Conservation (phyloP, 2,888 invertebrate genomes). For the Lasioglossum lativentre region DNA sequence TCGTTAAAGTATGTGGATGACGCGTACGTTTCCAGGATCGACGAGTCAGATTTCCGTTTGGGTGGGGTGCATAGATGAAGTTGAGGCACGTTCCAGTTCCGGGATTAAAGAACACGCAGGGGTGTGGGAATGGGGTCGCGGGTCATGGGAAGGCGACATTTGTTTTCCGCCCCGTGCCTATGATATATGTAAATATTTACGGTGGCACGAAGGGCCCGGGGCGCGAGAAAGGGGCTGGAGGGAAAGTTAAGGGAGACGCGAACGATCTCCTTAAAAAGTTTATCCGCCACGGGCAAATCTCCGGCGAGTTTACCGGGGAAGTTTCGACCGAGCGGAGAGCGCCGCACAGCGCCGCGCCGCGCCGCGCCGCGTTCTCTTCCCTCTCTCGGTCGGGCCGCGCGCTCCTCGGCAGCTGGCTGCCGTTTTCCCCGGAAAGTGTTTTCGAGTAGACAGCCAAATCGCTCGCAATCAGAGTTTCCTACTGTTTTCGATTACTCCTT, state of each 20-base stretch:
- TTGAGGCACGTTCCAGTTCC: neutral
- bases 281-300: conserved; percentile 65
- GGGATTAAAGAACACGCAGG: neutral
- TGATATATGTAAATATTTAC: conserved; percentile 45
- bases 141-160: conserved; percentile 12
- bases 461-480: conserved; percentile 54
- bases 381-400: neutral
- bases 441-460: conserved; percentile 56
- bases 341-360: too few species aligned
- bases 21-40: neutral
- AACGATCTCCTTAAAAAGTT: conserved; percentile 68
- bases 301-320: conserved; percentile 57
- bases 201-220: neutral
- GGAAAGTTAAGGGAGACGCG: conserved; percentile 61
- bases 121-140: neutral
- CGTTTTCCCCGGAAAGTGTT: conserved; percentile 53
- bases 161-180: conserved; percentile 21
- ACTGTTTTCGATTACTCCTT: conserved; percentile 50
- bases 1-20: too few species aligned
- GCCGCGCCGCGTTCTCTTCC: too few species aligned
- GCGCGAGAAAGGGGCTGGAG: conserved; percentile 29
- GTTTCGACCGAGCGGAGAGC: conserved; percentile 49
- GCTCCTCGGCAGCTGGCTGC: conserved; percentile 40
- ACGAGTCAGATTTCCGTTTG: neutral
- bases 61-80: neutral